phyloP scores from a whole-genome alignment of 2,888 invertebrate species.

The Brenthis ino region DNA sequence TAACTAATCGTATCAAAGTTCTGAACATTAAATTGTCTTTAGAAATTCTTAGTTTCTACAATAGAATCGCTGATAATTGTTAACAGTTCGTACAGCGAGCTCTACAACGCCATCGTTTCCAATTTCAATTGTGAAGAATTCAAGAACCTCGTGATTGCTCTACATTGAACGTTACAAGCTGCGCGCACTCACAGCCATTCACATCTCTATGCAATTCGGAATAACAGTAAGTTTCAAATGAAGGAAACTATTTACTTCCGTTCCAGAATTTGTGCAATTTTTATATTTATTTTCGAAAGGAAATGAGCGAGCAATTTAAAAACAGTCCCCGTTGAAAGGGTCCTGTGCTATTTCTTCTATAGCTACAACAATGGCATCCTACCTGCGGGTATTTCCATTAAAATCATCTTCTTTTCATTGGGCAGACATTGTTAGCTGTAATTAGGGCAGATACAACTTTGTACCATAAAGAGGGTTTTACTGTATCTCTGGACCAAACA shows the following conservation, averaged over 20 bases:
- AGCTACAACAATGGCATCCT: slow-evolving; percentile 40
- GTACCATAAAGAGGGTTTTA: slow-evolving; percentile 22
- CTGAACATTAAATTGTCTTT: neutral
- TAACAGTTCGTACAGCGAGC: slow-evolving; percentile 19
- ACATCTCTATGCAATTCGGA: slow-evolving; percentile 28
- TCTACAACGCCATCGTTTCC: slow-evolving; percentile 26
- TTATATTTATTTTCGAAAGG: slow-evolving; percentile 46
- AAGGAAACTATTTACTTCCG: slow-evolving; percentile 27
- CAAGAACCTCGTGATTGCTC: slow-evolving; percentile 45
- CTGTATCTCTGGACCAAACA: slow-evolving; percentile 27
- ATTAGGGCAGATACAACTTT: slow-evolving; percentile 34
- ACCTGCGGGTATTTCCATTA: slow-evolving; percentile 42
- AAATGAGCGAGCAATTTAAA: slow-evolving; percentile 48
- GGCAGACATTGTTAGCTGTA: slow-evolving; percentile 35
- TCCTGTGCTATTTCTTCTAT: slow-evolving; percentile 48
- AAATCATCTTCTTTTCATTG: slow-evolving; percentile 37
- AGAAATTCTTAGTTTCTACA: slow-evolving; percentile 4
- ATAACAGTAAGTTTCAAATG: slow-evolving; percentile 31
- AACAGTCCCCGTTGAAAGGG: slow-evolving; percentile 48
- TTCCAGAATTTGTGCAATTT: slow-evolving; percentile 41
- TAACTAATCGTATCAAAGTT: neutral
- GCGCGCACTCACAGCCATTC: slow-evolving; percentile 16
- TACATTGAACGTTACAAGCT: slow-evolving; percentile 38
- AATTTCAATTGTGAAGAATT: slow-evolving; percentile 40
- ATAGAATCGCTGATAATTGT: slow-evolving; percentile 20